These are phyloP conservation scores for Drosophila antonietae DNA, from an alignment of 2,888 invertebrate species.

Conservation along the genomic window DNA sequence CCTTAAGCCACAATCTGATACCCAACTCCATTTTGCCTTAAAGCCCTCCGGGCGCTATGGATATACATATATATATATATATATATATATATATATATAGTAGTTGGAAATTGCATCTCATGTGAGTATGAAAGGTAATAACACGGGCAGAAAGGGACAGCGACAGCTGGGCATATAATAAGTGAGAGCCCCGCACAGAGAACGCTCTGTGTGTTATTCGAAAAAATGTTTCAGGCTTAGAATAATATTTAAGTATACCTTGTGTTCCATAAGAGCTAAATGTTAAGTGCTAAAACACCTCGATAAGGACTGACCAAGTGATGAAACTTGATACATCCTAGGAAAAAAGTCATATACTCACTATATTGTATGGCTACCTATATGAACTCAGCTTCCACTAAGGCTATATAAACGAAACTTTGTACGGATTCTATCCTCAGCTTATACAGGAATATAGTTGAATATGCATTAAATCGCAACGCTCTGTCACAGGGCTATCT, in stretches of 20 bases:
- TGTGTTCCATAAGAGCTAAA: neutral
- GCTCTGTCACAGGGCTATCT: neutral
- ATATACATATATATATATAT: conserved; percentile 1
- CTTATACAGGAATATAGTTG: neutral
- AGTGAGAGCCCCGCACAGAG: neutral
- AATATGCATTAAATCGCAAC: neutral
- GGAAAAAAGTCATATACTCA: no score
- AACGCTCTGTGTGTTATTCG: neutral
- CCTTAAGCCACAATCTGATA: conserved; percentile 37
- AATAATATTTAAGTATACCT: neutral
- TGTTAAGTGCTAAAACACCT: neutral
- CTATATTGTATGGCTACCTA: neutral
- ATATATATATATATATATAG: conserved; percentile 2
- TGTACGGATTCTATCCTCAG: neutral
- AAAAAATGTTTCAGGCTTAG: conserved; percentile 1
- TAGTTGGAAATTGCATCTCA: conserved; percentile 8
- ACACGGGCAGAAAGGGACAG: neutral
- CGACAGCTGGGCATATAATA: neutral
- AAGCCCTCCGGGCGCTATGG: neutral
- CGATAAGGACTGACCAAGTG: no score
- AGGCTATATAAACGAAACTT: neutral
- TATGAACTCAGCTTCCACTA: neutral
- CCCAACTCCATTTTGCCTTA: conserved; percentile 14
- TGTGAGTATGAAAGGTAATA: conserved; percentile 12
- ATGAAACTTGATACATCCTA: no score